Conservation (phyloP, 2,113 vertebrate genomes). For the Seriola aureovittata region DNA sequence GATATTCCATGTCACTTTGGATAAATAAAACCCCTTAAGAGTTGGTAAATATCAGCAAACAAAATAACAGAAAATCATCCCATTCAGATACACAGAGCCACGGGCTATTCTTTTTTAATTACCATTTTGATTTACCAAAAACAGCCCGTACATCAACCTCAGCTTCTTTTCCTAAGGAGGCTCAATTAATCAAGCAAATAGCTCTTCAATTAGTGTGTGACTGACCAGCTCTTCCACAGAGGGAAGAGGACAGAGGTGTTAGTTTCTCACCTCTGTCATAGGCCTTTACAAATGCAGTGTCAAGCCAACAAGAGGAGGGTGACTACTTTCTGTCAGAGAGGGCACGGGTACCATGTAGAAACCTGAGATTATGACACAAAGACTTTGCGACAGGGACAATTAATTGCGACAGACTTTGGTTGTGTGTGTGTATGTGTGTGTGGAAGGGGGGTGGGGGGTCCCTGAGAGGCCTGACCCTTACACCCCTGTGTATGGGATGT, state of each 20-base stretch:
- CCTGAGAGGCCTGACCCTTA: slow-evolving; percentile 62
- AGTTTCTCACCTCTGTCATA: slow-evolving; percentile 38
- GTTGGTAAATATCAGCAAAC: slow-evolving; percentile 49
- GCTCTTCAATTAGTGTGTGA: slow-evolving; percentile 61
- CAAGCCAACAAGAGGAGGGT: slow-evolving; percentile 42
- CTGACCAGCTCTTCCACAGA: slow-evolving; percentile 31
- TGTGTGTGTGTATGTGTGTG: background rate
- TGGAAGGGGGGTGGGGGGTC: slow-evolving; percentile 7
- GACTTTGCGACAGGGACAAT: slow-evolving; percentile 66
- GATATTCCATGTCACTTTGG: slow-evolving; percentile 58
- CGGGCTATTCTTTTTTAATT: slow-evolving; percentile 42
- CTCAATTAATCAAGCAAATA: slow-evolving; percentile 75
- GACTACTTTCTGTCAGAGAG: slow-evolving; percentile 62
- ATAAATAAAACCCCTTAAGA: slow-evolving; percentile 42
- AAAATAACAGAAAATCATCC: slow-evolving; percentile 40
- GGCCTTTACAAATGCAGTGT: slow-evolving; percentile 51
- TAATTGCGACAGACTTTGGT: slow-evolving; percentile 68
- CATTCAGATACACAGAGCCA: slow-evolving; percentile 26
- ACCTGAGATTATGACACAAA: slow-evolving; percentile 72
- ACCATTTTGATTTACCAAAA: slow-evolving; percentile 56
- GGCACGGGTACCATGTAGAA: slow-evolving; percentile 56
- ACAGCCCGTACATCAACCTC: slow-evolving; percentile 36
- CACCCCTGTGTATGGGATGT: slow-evolving; percentile 33
- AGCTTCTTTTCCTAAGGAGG: slow-evolving; percentile 45
- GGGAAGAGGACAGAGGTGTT: slow-evolving; percentile 7